These are phyloP conservation scores for Gallirallus australis DNA, from an alignment of 2,797 vertebrate genomes.

Conservation along the genomic window DNA sequence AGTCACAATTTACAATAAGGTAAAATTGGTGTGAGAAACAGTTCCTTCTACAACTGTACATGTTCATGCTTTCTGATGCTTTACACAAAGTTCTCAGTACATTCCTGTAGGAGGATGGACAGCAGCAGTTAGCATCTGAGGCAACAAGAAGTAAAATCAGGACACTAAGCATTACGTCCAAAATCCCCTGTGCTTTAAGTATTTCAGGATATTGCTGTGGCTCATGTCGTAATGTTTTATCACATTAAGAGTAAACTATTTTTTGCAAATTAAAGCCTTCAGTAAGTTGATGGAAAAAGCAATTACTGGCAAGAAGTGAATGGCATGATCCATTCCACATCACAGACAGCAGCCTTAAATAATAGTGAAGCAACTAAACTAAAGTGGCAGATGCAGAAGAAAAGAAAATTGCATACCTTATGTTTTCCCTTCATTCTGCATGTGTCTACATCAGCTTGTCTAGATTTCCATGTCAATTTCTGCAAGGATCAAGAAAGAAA, in stretches of 20 bases:
- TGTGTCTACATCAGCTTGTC: slow-evolving; percentile 96
- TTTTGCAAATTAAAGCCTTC: slow-evolving; percentile 76
- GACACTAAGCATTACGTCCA: background rate
- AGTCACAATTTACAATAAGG: background rate
- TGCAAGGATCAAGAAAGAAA: slow-evolving; percentile 81
- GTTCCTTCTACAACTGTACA: background rate
- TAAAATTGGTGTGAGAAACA: background rate
- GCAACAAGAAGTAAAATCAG: background rate
- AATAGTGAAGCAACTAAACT: slow-evolving; percentile 74
- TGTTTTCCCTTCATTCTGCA: slow-evolving; percentile 99
- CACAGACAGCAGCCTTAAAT: slow-evolving; percentile 49
- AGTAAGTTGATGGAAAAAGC: slow-evolving; percentile 75
- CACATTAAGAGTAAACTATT: slow-evolving; percentile 72
- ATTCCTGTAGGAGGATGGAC: background rate
- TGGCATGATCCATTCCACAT: slow-evolving; percentile 64
- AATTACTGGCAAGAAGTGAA: slow-evolving; percentile 71
- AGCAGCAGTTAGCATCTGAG: background rate
- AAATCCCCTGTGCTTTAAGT: background rate
- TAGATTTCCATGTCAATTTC: slow-evolving; percentile 99
- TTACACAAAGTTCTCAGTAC: background rate
- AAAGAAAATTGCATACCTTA: slow-evolving; percentile 88
- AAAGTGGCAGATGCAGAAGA: slow-evolving; percentile 75
- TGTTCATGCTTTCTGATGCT: background rate
- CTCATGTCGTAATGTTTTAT: slow-evolving; percentile 62
- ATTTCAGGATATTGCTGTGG: slow-evolving; percentile 4